Conservation (phyloP, 2,888 invertebrate species). For the Conomelus anceps region DNA sequence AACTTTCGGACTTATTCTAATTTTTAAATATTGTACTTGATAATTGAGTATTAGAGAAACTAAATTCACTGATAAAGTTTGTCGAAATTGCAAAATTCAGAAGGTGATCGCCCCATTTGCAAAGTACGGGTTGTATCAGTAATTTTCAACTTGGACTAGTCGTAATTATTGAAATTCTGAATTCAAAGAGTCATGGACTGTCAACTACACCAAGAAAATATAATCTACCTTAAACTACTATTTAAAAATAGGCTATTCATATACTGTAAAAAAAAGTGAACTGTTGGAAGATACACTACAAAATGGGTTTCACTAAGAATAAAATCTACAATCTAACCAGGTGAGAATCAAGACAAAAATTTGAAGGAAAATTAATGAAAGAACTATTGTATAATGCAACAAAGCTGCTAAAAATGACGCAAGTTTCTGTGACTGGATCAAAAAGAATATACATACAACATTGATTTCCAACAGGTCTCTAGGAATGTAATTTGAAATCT, state of each 20-base stretch:
- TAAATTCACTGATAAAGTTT: too few relatives aligned
- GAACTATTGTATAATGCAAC: not conserved
- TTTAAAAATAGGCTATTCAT: not conserved
- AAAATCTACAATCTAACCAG: not conserved
- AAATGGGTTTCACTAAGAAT: not conserved
- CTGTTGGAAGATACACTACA: not conserved
- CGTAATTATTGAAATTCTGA: not conserved
- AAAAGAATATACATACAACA: not conserved
- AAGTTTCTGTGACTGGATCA: not conserved
- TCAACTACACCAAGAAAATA: not conserved
- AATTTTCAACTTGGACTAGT: not conserved
- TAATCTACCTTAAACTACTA: not conserved
- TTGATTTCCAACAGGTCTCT: not conserved
- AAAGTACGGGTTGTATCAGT: not conserved
- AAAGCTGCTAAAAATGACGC: not conserved
- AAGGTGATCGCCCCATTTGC: not conserved
- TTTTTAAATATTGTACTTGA: not conserved
- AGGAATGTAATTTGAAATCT: not conserved
- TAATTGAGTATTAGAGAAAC: not conserved
- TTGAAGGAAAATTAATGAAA: not conserved
- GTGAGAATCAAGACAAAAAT: not conserved
- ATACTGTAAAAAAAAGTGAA: not conserved
- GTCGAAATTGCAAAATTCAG: too few relatives aligned
- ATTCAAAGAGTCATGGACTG: not conserved
- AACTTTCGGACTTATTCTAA: not conserved